These are phyloP conservation scores for Pseudomyrmex flavicornis DNA, from an alignment of 1,140 invertebrate genomes.

Conservation along the genomic window DNA sequence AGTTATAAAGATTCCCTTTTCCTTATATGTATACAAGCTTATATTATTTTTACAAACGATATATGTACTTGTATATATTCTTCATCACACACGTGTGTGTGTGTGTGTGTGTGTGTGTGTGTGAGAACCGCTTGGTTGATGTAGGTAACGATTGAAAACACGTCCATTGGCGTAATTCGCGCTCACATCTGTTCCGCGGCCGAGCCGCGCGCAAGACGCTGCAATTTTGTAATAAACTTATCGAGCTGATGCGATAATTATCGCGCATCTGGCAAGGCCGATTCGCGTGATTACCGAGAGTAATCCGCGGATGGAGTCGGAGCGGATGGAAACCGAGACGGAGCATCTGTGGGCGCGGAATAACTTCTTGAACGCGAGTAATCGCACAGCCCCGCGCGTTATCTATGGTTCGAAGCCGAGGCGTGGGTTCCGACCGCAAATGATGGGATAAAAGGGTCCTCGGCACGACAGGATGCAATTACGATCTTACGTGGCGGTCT, in stretches of 20 bases:
- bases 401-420: constrained; percentile 44
- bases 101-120: no score
- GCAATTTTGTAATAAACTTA: constrained; percentile 71
- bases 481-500: constrained; percentile 38
- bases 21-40: neutral
- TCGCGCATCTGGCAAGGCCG: constrained; percentile 63
- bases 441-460: constrained; percentile 59
- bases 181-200: constrained; percentile 15
- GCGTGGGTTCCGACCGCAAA: constrained; percentile 59
- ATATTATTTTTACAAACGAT: neutral
- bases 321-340: constrained; percentile 50
- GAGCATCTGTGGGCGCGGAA: constrained; percentile 46
- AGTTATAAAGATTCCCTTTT: neutral
- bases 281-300: constrained; percentile 58
- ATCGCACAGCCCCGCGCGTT: constrained; percentile 27
- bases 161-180: constrained; percentile 34
- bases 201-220: constrained; percentile 18
- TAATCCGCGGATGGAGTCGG: constrained; percentile 34
- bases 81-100: no score
- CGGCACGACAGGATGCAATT: constrained; percentile 57
- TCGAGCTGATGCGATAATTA: constrained; percentile 65
- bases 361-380: constrained; percentile 56
- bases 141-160: constrained; percentile 38
- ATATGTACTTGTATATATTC: neutral
- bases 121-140: constrained; percentile 6